Conservation (phyloP, 2,888 invertebrate species). For the Andrena haemorrhoa region DNA sequence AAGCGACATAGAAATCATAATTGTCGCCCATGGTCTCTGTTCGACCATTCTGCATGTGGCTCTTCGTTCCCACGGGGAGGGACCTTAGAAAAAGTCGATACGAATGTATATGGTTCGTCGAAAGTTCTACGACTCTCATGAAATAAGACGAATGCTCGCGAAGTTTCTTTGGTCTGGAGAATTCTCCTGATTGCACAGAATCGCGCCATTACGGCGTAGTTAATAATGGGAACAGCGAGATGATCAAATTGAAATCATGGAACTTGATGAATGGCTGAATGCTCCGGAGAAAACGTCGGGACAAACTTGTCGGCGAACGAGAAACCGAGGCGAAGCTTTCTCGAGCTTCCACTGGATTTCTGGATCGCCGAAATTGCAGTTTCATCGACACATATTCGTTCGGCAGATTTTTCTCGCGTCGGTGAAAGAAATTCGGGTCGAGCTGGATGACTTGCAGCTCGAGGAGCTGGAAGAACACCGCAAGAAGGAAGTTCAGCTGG, state of each 20-base stretch:
- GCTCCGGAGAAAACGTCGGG: neutral
- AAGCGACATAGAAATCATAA: constrained; percentile 72
- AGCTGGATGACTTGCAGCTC: constrained; percentile 5
- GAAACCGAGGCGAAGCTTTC: constrained; percentile 7
- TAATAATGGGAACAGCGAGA: neutral
- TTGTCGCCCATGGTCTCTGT: constrained; percentile 40
- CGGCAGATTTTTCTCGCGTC: neutral
- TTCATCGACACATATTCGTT: constrained; percentile 22
- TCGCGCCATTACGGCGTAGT: neutral
- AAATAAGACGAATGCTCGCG: neutral
- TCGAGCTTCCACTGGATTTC: neutral
- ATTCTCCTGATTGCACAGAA: neutral
- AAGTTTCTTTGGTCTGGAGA: neutral
- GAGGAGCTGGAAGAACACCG: neutral
- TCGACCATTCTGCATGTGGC: neutral
- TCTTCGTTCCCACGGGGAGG: constrained; percentile 21
- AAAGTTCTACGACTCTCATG: neutral
- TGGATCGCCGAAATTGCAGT: constrained; percentile 12
- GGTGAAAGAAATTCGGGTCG: neutral
- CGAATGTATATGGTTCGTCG: neutral
- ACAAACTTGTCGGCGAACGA: neutral
- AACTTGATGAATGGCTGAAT: neutral
- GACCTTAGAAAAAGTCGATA: constrained; percentile 8
- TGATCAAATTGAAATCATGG: neutral
- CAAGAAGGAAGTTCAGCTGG: neutral